These are phyloP conservation scores for Hypomesus transpacificus DNA, from an alignment of 2,113 vertebrate species.

Conservation along the genomic window DNA sequence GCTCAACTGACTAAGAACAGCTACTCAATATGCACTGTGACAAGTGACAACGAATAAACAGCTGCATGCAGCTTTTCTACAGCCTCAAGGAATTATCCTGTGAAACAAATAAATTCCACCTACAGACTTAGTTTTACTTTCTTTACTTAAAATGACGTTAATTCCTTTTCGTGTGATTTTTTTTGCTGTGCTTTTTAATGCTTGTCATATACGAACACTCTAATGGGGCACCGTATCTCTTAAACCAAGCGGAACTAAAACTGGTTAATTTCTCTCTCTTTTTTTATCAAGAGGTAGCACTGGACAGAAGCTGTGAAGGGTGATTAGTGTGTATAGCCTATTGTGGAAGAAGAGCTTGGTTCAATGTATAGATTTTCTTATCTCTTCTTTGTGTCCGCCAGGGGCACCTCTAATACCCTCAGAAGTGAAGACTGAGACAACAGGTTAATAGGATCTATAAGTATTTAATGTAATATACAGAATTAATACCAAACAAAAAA, in stretches of 20 bases:
- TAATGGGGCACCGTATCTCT: neutral
- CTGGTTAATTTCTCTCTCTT: too few relatives aligned
- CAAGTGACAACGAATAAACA: slow-evolving; percentile 16
- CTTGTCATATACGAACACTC: slow-evolving; percentile 19
- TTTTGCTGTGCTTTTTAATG: neutral
- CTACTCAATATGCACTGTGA: slow-evolving; percentile 21
- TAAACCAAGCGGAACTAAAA: too few relatives aligned
- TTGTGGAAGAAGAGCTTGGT: neutral
- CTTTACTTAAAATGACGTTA: too few relatives aligned
- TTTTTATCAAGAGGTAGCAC: neutral
- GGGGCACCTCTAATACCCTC: slow-evolving; percentile 15
- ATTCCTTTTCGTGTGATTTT: too few relatives aligned
- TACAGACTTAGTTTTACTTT: slow-evolving; percentile 28
- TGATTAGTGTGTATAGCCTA: neutral
- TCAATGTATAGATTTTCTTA: slow-evolving; percentile 60
- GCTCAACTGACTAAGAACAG: slow-evolving; percentile 13
- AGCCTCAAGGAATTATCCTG: slow-evolving; percentile 19
- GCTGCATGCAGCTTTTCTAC: slow-evolving; percentile 8
- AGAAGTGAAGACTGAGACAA: slow-evolving; percentile 11
- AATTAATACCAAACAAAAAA: too few relatives aligned
- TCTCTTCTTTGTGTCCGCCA: slow-evolving; percentile 24
- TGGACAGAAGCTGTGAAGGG: neutral
- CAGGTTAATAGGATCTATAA: neutral
- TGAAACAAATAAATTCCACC: slow-evolving; percentile 42
- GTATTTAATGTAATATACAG: neutral